Evolutionary conservation across 2,797 vertebrate genomes (phyloP), one percentile per base, ranked within the genome.

Genomic region (Ammospiza maritima): DNA sequence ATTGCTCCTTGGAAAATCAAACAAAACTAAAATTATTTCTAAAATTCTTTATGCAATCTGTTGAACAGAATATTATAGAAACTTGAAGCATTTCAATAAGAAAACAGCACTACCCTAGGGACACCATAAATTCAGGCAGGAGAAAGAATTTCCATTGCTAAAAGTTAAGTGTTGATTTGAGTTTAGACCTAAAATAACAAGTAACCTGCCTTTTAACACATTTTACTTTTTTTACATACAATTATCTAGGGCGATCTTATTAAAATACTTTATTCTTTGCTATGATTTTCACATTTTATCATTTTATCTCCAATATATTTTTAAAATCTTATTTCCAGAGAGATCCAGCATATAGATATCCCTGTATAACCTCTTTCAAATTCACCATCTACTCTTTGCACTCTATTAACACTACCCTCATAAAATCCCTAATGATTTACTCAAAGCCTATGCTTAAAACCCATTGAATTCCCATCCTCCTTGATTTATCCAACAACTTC

Each of bases 401-500:
- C 36, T 60, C 18, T 45, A 45, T 47, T 67, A 83, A 77, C 88
- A 67, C 15, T 70, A 61, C 23, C 27, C 23, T 66, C 2, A 16
- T 62, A 79, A 92, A 96, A 92, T 85, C 67, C 74, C 36, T 77
- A 47, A 77, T 44, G 53, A 71, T 29, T 54, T 85, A 23, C 65
- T 80, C 15, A 8, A 92, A 93, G 85, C 25, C 61, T 85, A 8
- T 17, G 34, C 57, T 89, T 89, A 77, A 95, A 91, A 74, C 8
- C 21, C 45, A 34, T 25, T 76, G 85, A 94, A 91, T 82, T 36
- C 38, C 29, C 38, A 51, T 69, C n/a, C 16, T 74, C 29, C 38
- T 57, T 77, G 78, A 93, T 89, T 94, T 91, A 74, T 92, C 72
- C 69, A 60, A 79, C 42, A 73, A 89, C 75, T 94, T 96, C 78